These are phyloP conservation scores for Acipenser oxyrinchus DNA, from an alignment of 2,797 vertebrate species.

Conservation along the genomic window DNA sequence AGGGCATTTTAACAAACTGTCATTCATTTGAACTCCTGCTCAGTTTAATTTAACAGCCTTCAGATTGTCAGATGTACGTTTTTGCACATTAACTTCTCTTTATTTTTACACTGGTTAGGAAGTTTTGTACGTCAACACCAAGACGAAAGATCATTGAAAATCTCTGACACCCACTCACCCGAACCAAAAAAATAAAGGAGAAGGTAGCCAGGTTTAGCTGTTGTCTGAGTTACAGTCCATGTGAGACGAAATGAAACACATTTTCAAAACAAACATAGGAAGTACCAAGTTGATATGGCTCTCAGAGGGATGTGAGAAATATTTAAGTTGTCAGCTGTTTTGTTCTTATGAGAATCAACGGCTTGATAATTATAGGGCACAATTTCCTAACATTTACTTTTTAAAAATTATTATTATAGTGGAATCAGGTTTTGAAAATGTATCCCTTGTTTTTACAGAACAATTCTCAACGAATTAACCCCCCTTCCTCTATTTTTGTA, in stretches of 20 bases:
- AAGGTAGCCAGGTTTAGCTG: background rate
- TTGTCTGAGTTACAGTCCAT: background rate
- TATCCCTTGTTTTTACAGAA: too few relatives aligned
- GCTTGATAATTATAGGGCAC: slow-evolving; percentile 6
- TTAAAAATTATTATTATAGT: too few relatives aligned
- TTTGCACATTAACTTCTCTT: slow-evolving; percentile 32
- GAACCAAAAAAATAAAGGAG: background rate
- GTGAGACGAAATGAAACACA: slow-evolving; percentile 3
- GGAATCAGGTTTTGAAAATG: too few relatives aligned
- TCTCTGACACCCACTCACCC: background rate
- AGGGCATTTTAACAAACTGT: slow-evolving; percentile 38
- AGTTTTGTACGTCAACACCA: slow-evolving; percentile 23
- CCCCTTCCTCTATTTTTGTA: too few relatives aligned
- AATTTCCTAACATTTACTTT: background rate
- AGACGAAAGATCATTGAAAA: background rate
- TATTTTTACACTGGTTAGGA: slow-evolving; percentile 21
- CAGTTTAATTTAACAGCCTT: slow-evolving; percentile 33
- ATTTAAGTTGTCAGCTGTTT: slow-evolving; percentile 4
- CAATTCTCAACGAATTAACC: too few relatives aligned
- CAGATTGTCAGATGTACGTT: slow-evolving; percentile 32
- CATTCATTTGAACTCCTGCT: slow-evolving; percentile 43
- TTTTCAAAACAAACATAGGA: too few relatives aligned
- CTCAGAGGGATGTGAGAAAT: background rate
- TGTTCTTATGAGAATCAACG: slow-evolving; percentile 5
- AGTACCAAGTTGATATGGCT: background rate